Evolutionary conservation across 2,797 vertebrate species (phyloP), one percentile per base, ranked within the genome.

Genomic region (Chiroxiphia lanceolata): DNA sequence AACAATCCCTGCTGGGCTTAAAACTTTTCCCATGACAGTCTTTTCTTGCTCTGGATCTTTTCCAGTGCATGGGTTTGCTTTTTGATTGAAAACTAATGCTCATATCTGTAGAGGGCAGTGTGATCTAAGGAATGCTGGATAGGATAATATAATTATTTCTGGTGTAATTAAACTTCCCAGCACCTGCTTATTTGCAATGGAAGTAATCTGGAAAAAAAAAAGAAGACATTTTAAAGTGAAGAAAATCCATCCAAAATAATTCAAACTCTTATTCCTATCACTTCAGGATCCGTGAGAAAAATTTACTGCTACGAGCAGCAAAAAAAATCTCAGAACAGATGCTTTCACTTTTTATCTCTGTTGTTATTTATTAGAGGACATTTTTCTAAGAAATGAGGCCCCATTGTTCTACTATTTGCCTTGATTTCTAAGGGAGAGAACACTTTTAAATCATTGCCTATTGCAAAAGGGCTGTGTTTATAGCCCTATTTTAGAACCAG

Each of bases 31-130:
- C 40, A 47, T 40, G 18, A 14, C 6, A 20, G 8, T 34, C 14
- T 71, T 64, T 40, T 57, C 50, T 83, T 83, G 19, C 33, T 74
- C 36, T 31, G 16, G 14, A 31, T 26, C 12, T 81, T 42, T 72
- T 77, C 33, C 65, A 51, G 38, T 3, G 10, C 9, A 8, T 26
- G 10, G 8, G 45, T 63, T 40, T 44, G 15, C 8, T 50, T 75
- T 88, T 54, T 21, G 42, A 50, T 7, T 61, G 48, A 72, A 70
- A 71, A 31, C 11, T 25, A 64, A 54, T 10, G 16, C 4, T 74
- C 2, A 0, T 13, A 51, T 90, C 95, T 94, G 60, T 83, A 96
- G 94, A 95, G 85, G 96, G 93, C 96, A 95, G 74, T 92, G 77
- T 61, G 70, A 93, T 61, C 56, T 70, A 84, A 82, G 68, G 18